Percentiles rank a stretch among this genome's conserved stretches.
Conservation (phyloP, 2,797 vertebrate genomes). For the Poeciliopsis infans region DNA sequence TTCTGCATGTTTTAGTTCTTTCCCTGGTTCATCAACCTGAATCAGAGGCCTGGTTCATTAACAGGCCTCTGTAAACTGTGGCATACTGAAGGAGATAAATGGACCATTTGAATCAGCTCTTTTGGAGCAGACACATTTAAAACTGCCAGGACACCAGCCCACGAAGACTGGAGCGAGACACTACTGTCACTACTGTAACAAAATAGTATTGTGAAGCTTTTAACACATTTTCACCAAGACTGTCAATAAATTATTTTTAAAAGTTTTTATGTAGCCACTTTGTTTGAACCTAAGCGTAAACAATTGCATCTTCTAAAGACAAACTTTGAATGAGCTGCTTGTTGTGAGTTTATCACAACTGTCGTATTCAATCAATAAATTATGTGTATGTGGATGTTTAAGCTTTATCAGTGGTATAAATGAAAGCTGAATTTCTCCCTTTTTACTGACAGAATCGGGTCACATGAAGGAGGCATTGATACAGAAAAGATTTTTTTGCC, state of each 20-base stretch:
- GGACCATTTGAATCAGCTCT: background rate
- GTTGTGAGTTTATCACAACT: background rate
- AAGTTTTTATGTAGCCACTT: background rate
- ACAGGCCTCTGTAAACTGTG: background rate
- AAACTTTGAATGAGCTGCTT: background rate
- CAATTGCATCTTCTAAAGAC: background rate
- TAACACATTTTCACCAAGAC: background rate
- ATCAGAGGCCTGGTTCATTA: background rate
- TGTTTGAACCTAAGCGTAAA: background rate
- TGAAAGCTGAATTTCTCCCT: background rate
- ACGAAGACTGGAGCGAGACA: background rate
- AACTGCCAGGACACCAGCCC: background rate
- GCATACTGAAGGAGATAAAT: background rate
- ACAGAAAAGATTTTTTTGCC: background rate
- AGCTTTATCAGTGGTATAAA: background rate
- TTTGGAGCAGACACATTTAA: background rate
- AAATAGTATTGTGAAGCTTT: background rate
- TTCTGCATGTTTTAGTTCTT: background rate
- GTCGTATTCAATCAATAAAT: background rate
- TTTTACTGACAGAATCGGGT: slow-evolving; percentile 2
- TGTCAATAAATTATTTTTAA: background rate
- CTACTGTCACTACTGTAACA: background rate
- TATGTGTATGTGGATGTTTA: background rate
- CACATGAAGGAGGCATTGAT: background rate
- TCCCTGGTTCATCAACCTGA: background rate